phyloP scores from a whole-genome alignment of 2,113 vertebrate genomes.

The Leptodactylus fuscus region DNA sequence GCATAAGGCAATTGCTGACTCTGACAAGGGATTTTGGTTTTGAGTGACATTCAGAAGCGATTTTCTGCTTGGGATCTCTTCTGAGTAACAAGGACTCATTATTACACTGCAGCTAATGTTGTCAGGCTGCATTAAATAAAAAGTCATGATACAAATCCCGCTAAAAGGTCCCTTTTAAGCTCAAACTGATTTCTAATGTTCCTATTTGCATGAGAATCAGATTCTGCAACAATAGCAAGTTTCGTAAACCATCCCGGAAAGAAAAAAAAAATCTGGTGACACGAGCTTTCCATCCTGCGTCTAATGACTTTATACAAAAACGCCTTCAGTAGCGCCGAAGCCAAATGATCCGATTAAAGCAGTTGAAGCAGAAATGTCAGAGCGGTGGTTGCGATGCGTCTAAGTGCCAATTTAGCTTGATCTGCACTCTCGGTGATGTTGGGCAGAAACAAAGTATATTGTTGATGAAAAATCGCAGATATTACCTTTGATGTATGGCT shows the following conservation, averaged over 20 bases:
- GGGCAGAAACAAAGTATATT: conserved; percentile 44
- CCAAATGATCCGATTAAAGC: conserved; percentile 46
- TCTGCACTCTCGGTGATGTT: conserved; percentile 37
- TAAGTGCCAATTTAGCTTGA: conserved; percentile 51
- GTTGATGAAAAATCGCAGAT: conserved; percentile 47
- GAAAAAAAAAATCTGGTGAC: neutral
- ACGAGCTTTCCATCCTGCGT: conserved; percentile 4
- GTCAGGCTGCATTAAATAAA: neutral
- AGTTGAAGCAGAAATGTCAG: conserved; percentile 52
- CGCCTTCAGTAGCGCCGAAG: conserved; percentile 32
- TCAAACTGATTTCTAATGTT: conserved; percentile 6
- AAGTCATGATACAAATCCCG: conserved; percentile 3
- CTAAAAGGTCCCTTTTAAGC: neutral
- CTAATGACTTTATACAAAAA: conserved; percentile 48
- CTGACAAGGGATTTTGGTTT: neutral
- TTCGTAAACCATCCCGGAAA: neutral
- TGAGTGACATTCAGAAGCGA: conserved; percentile 3
- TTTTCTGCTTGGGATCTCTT: neutral
- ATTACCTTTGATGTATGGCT: conserved; percentile 52
- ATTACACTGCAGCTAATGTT: neutral
- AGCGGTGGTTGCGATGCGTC: conserved; percentile 30
- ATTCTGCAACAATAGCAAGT: conserved; percentile 31
- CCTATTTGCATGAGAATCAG: conserved; percentile 12
- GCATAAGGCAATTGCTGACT: neutral
- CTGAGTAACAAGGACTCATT: neutral